phyloP scores from a whole-genome alignment of 2,113 vertebrate genomes.

The Lophura nycthemera region DNA sequence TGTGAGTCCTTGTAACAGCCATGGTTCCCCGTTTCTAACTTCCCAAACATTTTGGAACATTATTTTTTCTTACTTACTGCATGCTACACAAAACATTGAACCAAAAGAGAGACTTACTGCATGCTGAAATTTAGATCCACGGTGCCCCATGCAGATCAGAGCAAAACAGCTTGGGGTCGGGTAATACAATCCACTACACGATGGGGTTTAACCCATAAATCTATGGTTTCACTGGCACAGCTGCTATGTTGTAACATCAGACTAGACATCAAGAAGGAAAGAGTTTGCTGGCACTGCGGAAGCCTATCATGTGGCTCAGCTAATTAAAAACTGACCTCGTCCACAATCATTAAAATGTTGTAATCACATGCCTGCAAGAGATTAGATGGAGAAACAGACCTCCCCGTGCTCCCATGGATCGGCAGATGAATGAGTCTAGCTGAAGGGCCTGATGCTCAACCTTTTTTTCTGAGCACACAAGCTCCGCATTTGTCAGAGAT shows the following conservation, averaged over 20 bases:
- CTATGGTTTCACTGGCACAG: slow-evolving; percentile 39
- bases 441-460: background rate
- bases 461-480: background rate
- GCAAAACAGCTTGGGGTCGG: background rate
- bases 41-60: background rate
- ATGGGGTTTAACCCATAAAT: slow-evolving; percentile 31
- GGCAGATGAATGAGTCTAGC: slow-evolving; percentile 4
- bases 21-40: no score
- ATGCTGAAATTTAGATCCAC: background rate
- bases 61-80: background rate
- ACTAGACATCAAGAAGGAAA: slow-evolving; percentile 16
- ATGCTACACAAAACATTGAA: background rate
- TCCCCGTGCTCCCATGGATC: background rate
- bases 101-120: background rate
- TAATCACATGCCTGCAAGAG: slow-evolving; percentile 68
- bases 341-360: slow-evolving; percentile 53
- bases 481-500: background rate
- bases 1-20: no score
- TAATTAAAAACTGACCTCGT: slow-evolving; percentile 69
- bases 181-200: background rate
- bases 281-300: slow-evolving; percentile 23
- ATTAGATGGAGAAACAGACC: slow-evolving; percentile 51
- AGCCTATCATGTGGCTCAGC: slow-evolving; percentile 60
- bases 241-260: slow-evolving; percentile 14
- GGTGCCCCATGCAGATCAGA: background rate